Evolutionary conservation across 1,140 invertebrate genomes (phyloP), one percentile per base, ranked within the genome.

Genomic region (Ips typographus): DNA sequence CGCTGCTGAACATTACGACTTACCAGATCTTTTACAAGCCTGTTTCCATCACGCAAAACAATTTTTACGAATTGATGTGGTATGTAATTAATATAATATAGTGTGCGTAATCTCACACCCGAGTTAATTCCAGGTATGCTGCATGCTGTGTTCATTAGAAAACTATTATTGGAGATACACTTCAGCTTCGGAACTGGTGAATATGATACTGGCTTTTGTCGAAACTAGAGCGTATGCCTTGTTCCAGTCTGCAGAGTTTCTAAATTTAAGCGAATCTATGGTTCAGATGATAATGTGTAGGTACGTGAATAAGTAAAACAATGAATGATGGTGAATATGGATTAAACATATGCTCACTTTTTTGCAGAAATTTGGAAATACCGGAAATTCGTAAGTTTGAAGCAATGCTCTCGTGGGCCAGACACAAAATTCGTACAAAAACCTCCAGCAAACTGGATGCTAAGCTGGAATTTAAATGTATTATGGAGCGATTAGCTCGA

Each of bases 101-200:
- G 5, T 55, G 5, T 55, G 36, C 37, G 4, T 55, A 5, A 55
- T 8, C 5, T 8, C 36, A 55, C 7, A 7, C 36, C 7, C 7
- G 8, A 6, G 8, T 41, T 65, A 73, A 53, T 83, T 82, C 44
- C 78, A 91, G 89, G 89, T 94, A 5, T 95, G 94, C 81, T 88
- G 90, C 57, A 97, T 97, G 94, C 84, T 96, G 39, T 93, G 91
- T 81, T 91, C 92, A 38, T 83, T 97, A 73, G 94, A 96, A 80
- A 96, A 96, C 80, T 96, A 96, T 80, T 96, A 94, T 80, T 96
- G 94, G 94, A 87, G 94, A 53, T 97, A 97, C 79, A 95, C 93
- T 40, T 95, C 94, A 52, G 94, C 94, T 43, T 93, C 92, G 2
- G 94, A 96, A 80, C 81, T 97, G 71, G 93, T 96, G 59, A 96